Evolutionary conservation across 2,113 vertebrate genomes (phyloP), one percentile per base, ranked within the genome.

Genomic region (Bubalus kerabau): DNA sequence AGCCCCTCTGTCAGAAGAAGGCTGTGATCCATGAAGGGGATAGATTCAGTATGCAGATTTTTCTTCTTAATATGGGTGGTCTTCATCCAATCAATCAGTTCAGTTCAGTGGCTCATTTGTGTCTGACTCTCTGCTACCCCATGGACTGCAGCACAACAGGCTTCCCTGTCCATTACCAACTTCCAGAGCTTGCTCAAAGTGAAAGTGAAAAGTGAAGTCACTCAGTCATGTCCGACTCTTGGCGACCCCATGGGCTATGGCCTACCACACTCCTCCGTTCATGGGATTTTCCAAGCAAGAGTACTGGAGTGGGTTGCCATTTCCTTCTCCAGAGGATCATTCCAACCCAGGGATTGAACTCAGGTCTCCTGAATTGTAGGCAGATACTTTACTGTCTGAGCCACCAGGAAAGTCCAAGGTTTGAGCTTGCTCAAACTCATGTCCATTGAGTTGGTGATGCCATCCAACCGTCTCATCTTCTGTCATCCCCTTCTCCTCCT

Each of bases 201-300:
- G 16, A 67, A n/a, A n/a, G 32, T 21, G 32, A 67, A 67, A n/a
- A 67, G 16, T 67, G 16, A 67, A 67, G 62, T n/a, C 32, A 67
- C 30, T 64, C 3, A 64, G 32, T 67, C 14, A n/a, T 19, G 32
- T 67, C 62, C 8, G 3, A 19, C 32, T 67, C 62, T 67, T n/a
- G 19, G 32, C 1, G 2, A n/a, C 32, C 16, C 32, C 32, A n/a
- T 10, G 32, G 62, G 7, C 62, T 67, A 67, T 67, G n/a, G 62
- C 4, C 16, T 67, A n/a, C 32, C 62, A 67, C 0, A 1, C 32
- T 67, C 16, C 16, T 19, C 16, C 4, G 5, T n/a, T 67, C 16
- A 67, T 67, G 64, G 64, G 32, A 19, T 67, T 67, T 19, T 67
- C 17, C 32, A n/a, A 64, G 64, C 64, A n/a, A 67, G 30, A 32